Evolutionary conservation across 2,113 vertebrate genomes (phyloP), one percentile per base, ranked within the genome.

Genomic region (Puma concolor): DNA sequence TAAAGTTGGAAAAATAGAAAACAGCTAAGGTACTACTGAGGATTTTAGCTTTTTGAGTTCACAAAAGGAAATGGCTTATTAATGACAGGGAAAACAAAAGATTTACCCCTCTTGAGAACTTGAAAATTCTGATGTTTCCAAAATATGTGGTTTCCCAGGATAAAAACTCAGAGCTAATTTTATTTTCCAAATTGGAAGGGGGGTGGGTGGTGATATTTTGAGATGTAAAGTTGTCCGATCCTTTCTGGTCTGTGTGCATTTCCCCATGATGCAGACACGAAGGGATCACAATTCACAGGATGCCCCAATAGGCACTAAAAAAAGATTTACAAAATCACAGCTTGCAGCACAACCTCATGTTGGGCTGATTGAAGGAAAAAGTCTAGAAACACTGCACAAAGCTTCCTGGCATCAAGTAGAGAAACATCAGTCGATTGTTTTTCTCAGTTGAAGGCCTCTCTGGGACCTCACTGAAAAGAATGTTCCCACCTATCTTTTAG

Each of bases 281-380:
- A 98, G 98, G 97, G 98, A 97, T 97, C 97, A 96, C 98, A 98
- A 98, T 98, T 98, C 98, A 98, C 98, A 98, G 98, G 98, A 98
- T 98, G 98, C 98, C 98, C 98, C 97, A 89, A 98, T 98, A 98
- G 97, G 97, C 96, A 98, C 98, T 98, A 98, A 98, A 98, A 97
- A 98, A 98, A 98, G 98, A 98, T 98, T 98, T 98, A 98, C 98
- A 98, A 98, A 98, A 97, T 98, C 98, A 98, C 98, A 98, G 98
- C 97, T 99, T 98, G 97, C 95, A 87, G 97, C 98, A 97, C 96
- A 99, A 97, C 96, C 94, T 98, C 98, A 97, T 98, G 85, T 98
- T 98, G 98, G 98, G 98, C 98, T 98, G 97, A 98, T 52, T 96
- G 98, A 98, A 98, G 97, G 95, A 97, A 98, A 98, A 98, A 87